Percentiles rank a stretch among this genome's conserved stretches.
Evolutionary conservation across 2,888 invertebrate genomes (phyloP).

Genomic region (Antitype chi): DNA sequence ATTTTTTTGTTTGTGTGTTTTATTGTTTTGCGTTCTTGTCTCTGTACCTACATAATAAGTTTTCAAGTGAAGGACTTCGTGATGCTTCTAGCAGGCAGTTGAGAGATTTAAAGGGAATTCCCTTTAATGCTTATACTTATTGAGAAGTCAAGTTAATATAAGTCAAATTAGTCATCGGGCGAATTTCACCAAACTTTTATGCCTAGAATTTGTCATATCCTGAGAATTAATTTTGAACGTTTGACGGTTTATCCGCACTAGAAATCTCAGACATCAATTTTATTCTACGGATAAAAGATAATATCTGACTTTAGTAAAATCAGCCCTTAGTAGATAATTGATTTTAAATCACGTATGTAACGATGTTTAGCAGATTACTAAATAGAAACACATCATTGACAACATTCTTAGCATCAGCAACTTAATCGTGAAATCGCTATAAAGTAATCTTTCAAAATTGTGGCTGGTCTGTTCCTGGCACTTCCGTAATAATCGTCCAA

Average conservation of each 20-base stretch:
- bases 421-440: neutral
- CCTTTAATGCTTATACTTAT: too few relatives aligned
- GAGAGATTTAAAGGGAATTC: neutral
- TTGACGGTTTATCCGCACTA: too few relatives aligned
- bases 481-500: constrained; percentile 25
- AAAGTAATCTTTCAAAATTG: neutral
- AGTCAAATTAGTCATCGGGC: too few relatives aligned
- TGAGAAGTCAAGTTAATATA: neutral
- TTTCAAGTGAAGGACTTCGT: neutral
- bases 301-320: too few relatives aligned
- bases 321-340: neutral
- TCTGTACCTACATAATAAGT: too few relatives aligned
- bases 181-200: too few relatives aligned
- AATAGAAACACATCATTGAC: neutral
- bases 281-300: too few relatives aligned
- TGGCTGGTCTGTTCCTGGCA: neutral
- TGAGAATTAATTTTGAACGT: too few relatives aligned
- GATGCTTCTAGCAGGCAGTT: neutral
- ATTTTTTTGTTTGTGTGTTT: neutral
- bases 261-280: too few relatives aligned
- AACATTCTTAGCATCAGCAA: neutral
- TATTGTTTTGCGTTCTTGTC: neutral
- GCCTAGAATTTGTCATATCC: too few relatives aligned
- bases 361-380: neutral
- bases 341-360: neutral